Evolutionary conservation across 2,113 vertebrate genomes (phyloP), one percentile per base, ranked within the genome.

Genomic region (Varanus komodoensis): DNA sequence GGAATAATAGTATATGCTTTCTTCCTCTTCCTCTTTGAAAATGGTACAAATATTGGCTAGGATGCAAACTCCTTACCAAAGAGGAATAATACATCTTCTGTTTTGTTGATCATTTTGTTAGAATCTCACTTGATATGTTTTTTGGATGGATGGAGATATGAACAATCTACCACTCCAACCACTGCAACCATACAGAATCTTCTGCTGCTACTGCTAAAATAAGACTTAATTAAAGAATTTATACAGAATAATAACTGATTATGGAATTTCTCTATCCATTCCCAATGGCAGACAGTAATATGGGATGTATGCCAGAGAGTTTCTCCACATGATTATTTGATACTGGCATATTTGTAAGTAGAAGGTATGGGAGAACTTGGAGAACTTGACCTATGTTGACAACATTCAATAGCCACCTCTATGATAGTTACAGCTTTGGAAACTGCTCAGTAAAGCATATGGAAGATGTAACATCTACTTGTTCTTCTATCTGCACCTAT

Each of bases 31-130:
- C 77, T 90, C 90, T 29, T 1, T 87, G 54, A 38, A 78, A 71
- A 67, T 1, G 34, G n/a, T 67, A 25, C 7, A 57, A 38, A 68
- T 77, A 81, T 44, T 54, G 85, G 54, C 32, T 25, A 50, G 3
- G 0, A 82, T 87, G 91, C 61, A 15, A 67, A 0, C 23, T 50
- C 29, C 89, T 87, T 89, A 92, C 2, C 1, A 89, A 91, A 93
- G n/a, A 78, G 67, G 8, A 67, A 29, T 34, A 67, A 25, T 15
- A 67, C 0, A 2, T 89, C 52, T 85, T 69, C 52, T 1, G 64
- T 78, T 91, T 54, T n/a, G 1, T 80, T 81, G 9, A 69, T 73
- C 0, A 0, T 34, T 86, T 71, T 1, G 0, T 1, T 68, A 82
- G 8, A 83, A 91, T 0, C 1, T 82, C 79, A 57, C 32, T 29